phyloP scores from a whole-genome alignment of 2,113 vertebrate genomes.

The pig (Sus scrofa) region T2T-Sscrofa CM000830.6:129152501-129153000 shows the following conservation, averaged over 20 bases:
- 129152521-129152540: no score
- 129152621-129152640: background rate
- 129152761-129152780: background rate
- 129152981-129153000: background rate
- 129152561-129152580: background rate
- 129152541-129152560: background rate
- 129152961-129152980: background rate
- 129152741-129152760: background rate
- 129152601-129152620: background rate
- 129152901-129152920: background rate
- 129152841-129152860: background rate
- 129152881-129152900: background rate
- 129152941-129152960: background rate
- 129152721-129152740: background rate
- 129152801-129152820: background rate
- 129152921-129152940: background rate
- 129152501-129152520: no score
- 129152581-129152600: no score
- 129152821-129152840: constrained; percentile 32
- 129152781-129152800: background rate
- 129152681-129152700: background rate
- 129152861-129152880: background rate
- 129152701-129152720: background rate
- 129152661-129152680: background rate
- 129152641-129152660: background rate